These are phyloP conservation scores for Mus musculus DNA, from an alignment of 2,113 vertebrate species.

Conservation along the genomic window DNA sequence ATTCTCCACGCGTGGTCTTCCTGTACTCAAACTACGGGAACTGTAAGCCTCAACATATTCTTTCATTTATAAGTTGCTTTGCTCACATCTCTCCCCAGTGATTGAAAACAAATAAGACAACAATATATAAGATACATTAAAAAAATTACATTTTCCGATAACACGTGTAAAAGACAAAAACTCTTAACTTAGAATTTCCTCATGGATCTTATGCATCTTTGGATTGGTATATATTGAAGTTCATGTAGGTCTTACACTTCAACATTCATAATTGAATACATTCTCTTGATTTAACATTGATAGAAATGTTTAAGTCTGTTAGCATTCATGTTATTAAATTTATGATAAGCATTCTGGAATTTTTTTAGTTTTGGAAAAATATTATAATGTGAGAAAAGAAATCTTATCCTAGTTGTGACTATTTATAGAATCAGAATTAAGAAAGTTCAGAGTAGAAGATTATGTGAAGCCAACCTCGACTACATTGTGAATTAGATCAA, in stretches of 20 bases:
- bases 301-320: background rate
- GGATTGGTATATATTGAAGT: background rate
- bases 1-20: background rate
- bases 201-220: background rate
- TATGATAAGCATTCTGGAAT: background rate
- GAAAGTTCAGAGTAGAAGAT: background rate
- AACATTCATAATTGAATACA: background rate
- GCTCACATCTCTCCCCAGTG: background rate
- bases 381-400: background rate
- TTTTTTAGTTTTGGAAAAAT: constrained; percentile 13
- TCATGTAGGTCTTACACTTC: background rate
- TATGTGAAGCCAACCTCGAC: background rate
- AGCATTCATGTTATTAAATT: constrained; percentile 20
- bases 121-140: background rate
- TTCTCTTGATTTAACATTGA: background rate
- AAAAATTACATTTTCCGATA: background rate
- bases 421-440: background rate
- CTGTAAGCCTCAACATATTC: background rate
- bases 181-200: background rate
- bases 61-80: background rate
- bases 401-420: background rate
- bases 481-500: background rate
- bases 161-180: background rate
- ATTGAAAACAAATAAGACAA: background rate
- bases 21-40: background rate